Base-by-base conservation (phyloP, 2,888 invertebrate genomes). In the Drosophila pegasa region DNA sequence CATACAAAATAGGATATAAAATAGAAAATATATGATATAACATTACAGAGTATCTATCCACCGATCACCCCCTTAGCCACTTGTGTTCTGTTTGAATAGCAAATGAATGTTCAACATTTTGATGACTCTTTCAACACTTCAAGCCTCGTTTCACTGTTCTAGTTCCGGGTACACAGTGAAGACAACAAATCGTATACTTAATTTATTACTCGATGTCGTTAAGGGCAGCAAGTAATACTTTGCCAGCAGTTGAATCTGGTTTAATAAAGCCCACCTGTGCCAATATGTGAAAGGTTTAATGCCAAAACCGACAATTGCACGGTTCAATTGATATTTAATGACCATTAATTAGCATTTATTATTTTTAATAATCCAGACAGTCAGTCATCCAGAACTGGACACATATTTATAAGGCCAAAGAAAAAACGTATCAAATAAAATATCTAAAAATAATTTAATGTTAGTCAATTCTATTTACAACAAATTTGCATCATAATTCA, bases 271-370 rank as follows among this genome's bases (percentile, higher is more conserved):
- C 29, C 0, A 31, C 4, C 16, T 7, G 18, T n/a, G 25, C 48
- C 33, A 27, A 41, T 20, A 14, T 31, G 27, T 63, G 16, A 12
- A 35, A 10, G 20, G 47, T n/a, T 41, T 33, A 22, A 25, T 1
- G 16, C 25, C 33, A 12, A 25, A 55, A 6, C 14, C 16, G 20
- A n/a, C 20, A 29, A n/a, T 54, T n/a, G 16, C 45, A 29, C 16
- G 33, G 33, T 18, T 12, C 16, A 35, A 51, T 43, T 12, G 12
- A 18, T 35, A 62, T 29, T 51, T 51, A 29, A 63, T 63, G n/a
- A 35, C 18, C 29, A 14, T 31, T 41, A 61, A 63, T 43, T 35
- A 35, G 8, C 22, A 14, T 31, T 43, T 51, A 63, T 43, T 35
- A 27, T 10, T 14, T 57, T 10, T 14, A n/a, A 22, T 16, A 14